Conservation (phyloP, 2,113 vertebrate species). For the Hippocampus abdominalis region DNA sequence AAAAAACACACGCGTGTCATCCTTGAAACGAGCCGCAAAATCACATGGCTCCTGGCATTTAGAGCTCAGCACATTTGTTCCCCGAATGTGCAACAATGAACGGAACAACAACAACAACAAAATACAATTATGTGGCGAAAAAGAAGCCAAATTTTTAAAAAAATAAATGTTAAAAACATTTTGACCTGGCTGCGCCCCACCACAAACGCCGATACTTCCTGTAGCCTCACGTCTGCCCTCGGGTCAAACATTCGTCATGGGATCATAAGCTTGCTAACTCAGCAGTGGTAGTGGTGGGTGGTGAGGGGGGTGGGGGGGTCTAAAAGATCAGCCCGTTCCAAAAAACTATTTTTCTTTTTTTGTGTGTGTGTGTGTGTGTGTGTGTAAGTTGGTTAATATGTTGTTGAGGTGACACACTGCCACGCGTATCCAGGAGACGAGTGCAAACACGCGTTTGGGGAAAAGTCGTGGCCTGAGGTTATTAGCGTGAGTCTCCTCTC, state of each 20-base stretch:
- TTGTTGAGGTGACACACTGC: conserved; percentile 13
- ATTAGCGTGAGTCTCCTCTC: not conserved
- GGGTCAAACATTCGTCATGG: conserved; percentile 39
- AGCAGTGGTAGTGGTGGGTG: not conserved
- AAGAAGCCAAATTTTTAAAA: too few relatives aligned
- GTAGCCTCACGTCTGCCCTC: conserved; percentile 39
- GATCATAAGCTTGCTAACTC: not conserved
- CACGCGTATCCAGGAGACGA: not conserved
- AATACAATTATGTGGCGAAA: not conserved
- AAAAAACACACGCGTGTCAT: not conserved
- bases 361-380: too few relatives aligned
- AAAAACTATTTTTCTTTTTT: conserved; percentile 16
- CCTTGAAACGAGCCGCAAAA: not conserved
- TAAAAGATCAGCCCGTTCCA: conserved; percentile 15
- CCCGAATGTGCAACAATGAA: not conserved
- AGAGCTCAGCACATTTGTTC: not conserved
- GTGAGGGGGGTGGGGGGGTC: not conserved
- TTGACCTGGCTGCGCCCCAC: conserved; percentile 31
- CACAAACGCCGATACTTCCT: conserved; percentile 43
- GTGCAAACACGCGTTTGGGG: not conserved
- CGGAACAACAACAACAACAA: not conserved
- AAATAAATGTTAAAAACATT: too few relatives aligned
- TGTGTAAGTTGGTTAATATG: conserved; percentile 4
- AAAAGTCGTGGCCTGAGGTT: not conserved
- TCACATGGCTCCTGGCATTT: conserved; percentile 8